Base-by-base conservation (phyloP, 2,888 invertebrate species). In the Pyrrhosoma nymphula region DNA sequence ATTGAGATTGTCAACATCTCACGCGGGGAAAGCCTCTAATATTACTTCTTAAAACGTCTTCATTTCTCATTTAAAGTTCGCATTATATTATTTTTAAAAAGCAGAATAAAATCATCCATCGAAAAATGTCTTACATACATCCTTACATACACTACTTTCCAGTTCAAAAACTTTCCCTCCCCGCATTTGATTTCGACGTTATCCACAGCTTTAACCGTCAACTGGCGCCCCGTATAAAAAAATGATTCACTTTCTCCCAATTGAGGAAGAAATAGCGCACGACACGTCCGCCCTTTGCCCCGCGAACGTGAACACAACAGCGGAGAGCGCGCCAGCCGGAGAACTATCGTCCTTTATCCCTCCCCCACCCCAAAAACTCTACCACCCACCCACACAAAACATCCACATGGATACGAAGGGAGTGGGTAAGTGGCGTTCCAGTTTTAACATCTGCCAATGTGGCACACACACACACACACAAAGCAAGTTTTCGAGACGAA, bases 361-460 rank as follows among this genome's bases (percentile, higher is more conserved):
- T n/a, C n/a, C n/a, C n/a, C n/a, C n/a, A n/a, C n/a, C n/a, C 26
- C 69, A 20, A 23, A n/a, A 23, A n/a, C n/a, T n/a, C 69, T 26
- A 10, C n/a, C 69, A 23, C n/a, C 82, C 82, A 35, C 82, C 2
- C 69, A 23, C 69, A 26, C 23, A 3, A 23, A 69, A 69, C 69
- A 69, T 1, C 69, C 69, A 69, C 69, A 23, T 20, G 60, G 60
- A 14, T 0, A 12, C 60, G 20, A 20, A 60, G 60, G 2, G 16
- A 12, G 69, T 8, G 82, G 35, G 35, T 4, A 47, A 82, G n/a
- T n/a, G n/a, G 82, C 14, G 30, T 35, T 82, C 82, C 35, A 82
- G 82, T 82, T 82, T 82, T 82, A 82, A 82, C 82, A 82, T 82
- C 82, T 82, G 82, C 82, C 82, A 82, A 82, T 82, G 82, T 82